Evolutionary conservation across 1,140 invertebrate genomes (phyloP).

Genomic region (Himalopsyche phryganea): DNA sequence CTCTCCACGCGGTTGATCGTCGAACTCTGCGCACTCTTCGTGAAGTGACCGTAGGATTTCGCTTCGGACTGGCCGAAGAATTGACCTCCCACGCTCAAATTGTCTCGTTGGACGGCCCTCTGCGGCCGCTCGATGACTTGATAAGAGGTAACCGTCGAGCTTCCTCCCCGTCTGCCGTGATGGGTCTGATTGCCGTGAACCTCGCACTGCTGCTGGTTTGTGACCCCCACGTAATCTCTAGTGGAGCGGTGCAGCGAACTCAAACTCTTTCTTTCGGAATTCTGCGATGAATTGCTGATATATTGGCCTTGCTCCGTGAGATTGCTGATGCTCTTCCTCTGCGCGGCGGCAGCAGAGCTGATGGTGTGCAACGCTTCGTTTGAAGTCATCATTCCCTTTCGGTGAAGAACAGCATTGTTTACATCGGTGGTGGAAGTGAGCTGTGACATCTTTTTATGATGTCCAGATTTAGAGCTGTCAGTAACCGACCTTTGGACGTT

Average conservation of each 20-base stretch:
- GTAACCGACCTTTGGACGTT: constrained; percentile 4
- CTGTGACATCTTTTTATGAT: constrained; percentile 55
- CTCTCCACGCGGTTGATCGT: constrained; percentile 45
- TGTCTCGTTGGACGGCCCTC: constrained; percentile 57
- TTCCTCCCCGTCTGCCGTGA: constrained; percentile 45
- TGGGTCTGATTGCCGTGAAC: constrained; percentile 42
- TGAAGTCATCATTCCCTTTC: constrained; percentile 60
- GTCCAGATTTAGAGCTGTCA: constrained; percentile 11
- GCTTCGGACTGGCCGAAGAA: constrained; percentile 66
- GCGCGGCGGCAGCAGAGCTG: constrained; percentile 72
- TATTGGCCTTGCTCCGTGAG: constrained; percentile 67
- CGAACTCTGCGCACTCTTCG: constrained; percentile 49
- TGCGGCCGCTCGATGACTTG: constrained; percentile 52
- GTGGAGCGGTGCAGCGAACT: constrained; percentile 69
- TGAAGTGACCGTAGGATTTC: constrained; percentile 65
- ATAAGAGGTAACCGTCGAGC: constrained; percentile 40
- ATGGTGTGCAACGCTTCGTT: constrained; percentile 62
- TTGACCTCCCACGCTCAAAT: constrained; percentile 64
- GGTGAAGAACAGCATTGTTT: constrained; percentile 71
- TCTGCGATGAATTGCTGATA: constrained; percentile 61
- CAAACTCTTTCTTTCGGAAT: constrained; percentile 67
- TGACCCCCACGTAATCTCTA: constrained; percentile 48
- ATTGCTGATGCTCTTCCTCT: constrained; percentile 75
- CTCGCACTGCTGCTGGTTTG: constrained; percentile 49
- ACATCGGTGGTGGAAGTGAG: constrained; percentile 70